phyloP scores from a whole-genome alignment of 2,113 vertebrate species.

The Struthio camelus region DNA sequence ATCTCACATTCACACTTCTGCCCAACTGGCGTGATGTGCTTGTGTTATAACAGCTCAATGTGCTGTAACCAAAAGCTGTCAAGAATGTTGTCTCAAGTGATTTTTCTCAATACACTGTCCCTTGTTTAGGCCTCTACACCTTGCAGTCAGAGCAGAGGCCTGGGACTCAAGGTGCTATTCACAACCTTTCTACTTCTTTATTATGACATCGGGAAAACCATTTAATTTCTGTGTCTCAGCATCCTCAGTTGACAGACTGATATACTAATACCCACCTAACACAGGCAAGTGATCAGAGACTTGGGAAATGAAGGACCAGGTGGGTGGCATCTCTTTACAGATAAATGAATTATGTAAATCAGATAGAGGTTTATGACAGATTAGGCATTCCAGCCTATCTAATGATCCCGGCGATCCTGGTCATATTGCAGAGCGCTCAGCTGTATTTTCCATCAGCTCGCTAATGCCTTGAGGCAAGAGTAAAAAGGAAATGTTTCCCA shows the following conservation, averaged over 20 bases:
- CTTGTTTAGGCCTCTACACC: background rate
- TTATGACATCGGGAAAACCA: background rate
- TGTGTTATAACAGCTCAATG: background rate
- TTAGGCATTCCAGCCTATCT: background rate
- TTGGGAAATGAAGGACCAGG: background rate
- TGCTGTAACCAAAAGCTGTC: slow-evolving; percentile 47
- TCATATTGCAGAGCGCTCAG: background rate
- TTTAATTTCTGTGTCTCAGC: background rate
- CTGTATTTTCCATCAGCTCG: background rate
- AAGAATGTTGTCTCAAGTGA: background rate
- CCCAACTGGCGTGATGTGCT: slow-evolving; percentile 48
- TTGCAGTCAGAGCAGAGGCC: background rate
- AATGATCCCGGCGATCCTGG: background rate
- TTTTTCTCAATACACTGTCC: background rate
- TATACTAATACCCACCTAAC: background rate
- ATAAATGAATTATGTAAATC: background rate
- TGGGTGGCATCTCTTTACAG: background rate
- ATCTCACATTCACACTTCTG: slow-evolving; percentile 57
- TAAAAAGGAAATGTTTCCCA: background rate
- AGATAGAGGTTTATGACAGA: background rate
- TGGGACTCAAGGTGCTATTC: background rate
- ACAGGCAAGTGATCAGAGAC: fast-evolving
- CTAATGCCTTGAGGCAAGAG: background rate
- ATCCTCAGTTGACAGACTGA: background rate
- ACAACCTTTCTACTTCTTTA: background rate